phyloP scores from a whole-genome alignment of 2,113 vertebrate genomes.

The Sinocyclocheilus grahami region DNA sequence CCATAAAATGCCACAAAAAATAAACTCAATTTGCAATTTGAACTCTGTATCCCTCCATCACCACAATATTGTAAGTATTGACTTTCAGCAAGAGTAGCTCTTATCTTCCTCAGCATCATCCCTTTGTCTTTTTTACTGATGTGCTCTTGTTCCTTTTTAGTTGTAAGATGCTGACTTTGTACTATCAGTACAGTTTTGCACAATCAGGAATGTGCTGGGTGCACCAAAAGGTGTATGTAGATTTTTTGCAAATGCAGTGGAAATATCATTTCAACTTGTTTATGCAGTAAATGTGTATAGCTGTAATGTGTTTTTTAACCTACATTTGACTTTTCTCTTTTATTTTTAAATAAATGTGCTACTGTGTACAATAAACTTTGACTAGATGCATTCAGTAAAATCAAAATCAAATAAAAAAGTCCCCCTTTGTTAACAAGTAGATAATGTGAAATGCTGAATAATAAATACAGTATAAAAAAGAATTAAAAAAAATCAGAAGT shows the following conservation, averaged over 20 bases:
- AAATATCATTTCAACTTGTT: not conserved
- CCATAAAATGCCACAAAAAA: slow-evolving; percentile 2
- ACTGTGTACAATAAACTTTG: not conserved
- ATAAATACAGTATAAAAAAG: too few relatives aligned
- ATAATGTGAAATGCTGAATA: not conserved
- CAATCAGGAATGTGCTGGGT: not conserved
- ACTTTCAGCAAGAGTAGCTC: not conserved
- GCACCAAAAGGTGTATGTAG: not conserved
- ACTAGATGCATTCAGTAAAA: not conserved
- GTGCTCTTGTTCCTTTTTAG: not conserved
- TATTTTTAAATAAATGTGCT: not conserved
- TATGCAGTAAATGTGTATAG: not conserved
- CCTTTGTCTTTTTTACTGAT: not conserved
- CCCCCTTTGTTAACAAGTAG: not conserved
- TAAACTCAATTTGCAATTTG: not conserved
- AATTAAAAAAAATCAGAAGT: too few relatives aligned
- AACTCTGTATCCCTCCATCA: slow-evolving; percentile 1
- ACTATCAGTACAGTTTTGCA: not conserved
- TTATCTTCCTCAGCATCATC: not conserved
- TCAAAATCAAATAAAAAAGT: not conserved
- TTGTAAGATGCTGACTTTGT: not conserved
- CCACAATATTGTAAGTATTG: not conserved
- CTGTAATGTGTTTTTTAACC: not conserved
- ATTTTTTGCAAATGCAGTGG: not conserved
- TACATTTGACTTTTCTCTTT: not conserved